Evolutionary conservation across 1,140 invertebrate genomes (phyloP), one percentile per base, ranked within the genome.

Genomic region (Caenorhabditis latens): DNA sequence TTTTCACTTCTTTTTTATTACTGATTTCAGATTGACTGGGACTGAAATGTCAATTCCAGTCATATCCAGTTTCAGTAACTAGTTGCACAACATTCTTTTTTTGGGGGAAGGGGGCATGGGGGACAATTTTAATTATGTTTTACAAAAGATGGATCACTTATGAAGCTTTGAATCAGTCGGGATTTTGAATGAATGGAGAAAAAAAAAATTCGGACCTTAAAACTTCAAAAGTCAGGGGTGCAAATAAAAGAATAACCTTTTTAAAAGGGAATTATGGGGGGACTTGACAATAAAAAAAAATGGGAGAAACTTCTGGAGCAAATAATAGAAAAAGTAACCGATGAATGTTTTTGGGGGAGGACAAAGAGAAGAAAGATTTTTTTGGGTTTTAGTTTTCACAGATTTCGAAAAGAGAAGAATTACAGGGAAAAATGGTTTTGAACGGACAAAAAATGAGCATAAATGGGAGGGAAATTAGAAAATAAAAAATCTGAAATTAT

Each of bases 371-470:
- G 19, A 21, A 75, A 75, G 24, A 24, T 46, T 46, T 75, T 48
- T 75, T 75, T 75, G 40, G 67, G 67, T 40, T 67, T 75, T 32
- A 32, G 32, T 32, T 75, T 75, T 75, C 61, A 65, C 61, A 65
- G 61, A 75, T n/a, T 75, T 75, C 9, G 1, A 53, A 53, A 16
- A 53, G 32, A 32, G 32, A 53, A 46, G 8, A 75, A 19, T 46
- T 75, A n/a, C 43, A 75, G 67, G n/a, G 67, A 75, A 32, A 46
- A 40, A 40, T 40, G 19, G 16, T 53, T 11, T 14, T 53, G 50
- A 53, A 16, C 50, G 16, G 11, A 14, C 16, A 53, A n/a, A n/a
- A 58, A 58, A 58, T 8, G n/a, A 58, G n/a, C 21, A 2, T 8
- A 21, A 4, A 58, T 9, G 19, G 8, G 21, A n/a, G 8, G 19